A percentile compares a stretch with the other conserved stretches of the same genome.
Evolutionary conservation across 2,888 invertebrate species (phyloP).

Genomic region (Notodonta ziczac): DNA sequence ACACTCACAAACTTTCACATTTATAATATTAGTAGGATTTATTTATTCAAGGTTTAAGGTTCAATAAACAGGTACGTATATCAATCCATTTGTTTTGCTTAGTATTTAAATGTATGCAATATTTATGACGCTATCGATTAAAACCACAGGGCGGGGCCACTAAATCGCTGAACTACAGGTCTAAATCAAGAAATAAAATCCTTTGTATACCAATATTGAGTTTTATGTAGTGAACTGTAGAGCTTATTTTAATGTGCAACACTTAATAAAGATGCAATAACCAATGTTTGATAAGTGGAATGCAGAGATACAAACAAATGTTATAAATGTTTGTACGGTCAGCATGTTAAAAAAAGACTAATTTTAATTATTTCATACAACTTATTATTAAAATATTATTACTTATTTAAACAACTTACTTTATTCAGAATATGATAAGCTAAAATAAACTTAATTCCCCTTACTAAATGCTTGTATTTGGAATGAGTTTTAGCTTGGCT

Average conservation of each 20-base stretch:
- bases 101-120: constrained; percentile 2
- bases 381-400: no score
- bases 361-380: no score
- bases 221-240: neutral
- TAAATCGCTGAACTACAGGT: constrained; percentile 44
- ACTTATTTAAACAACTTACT: no score
- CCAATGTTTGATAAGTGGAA: constrained; percentile 41
- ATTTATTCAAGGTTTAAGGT: no score
- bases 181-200: constrained; percentile 18
- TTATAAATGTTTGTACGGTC: constrained; percentile 36
- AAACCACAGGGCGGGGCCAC: constrained; percentile 41
- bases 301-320: constrained; percentile 37
- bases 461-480: no score
- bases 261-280: constrained; percentile 42
- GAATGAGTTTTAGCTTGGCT: no score
- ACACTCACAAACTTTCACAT: no score
- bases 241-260: constrained; percentile 12
- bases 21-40: no score
- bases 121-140: constrained; percentile 34
- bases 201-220: constrained; percentile 3
- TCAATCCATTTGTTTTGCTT: neutral
- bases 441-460: no score
- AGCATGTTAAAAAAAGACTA: constrained; percentile 2
- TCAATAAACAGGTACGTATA: no score
- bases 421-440: no score